phyloP scores from a whole-genome alignment of 2,797 vertebrate species.

The Liasis olivaceus region DNA sequence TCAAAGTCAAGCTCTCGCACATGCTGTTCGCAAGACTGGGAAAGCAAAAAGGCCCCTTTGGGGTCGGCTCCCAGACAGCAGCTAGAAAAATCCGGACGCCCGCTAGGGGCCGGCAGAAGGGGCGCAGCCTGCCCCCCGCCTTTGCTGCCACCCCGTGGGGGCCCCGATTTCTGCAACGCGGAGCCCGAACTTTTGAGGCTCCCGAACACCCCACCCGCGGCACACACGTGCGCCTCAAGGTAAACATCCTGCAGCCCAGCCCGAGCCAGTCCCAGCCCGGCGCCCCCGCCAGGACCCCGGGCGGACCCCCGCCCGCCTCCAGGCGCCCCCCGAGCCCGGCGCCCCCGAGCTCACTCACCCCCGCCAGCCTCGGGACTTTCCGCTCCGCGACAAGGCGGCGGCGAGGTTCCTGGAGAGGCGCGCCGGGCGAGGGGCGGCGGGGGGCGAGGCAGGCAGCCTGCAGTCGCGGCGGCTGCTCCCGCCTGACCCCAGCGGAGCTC shows the following conservation, averaged over 20 bases:
- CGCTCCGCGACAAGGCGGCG: slow-evolving; percentile 60
- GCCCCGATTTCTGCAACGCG: not conserved
- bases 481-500: slow-evolving; percentile 68
- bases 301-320: not conserved
- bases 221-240: not conserved
- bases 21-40: not conserved
- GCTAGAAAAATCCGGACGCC: not conserved
- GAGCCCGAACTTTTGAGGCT: slow-evolving; percentile 1
- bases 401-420: slow-evolving; percentile 71
- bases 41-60: not conserved
- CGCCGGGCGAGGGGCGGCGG: slow-evolving; percentile 12
- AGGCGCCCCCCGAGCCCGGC: no score
- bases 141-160: not conserved
- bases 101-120: no score
- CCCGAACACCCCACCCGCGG: slow-evolving; percentile 35
- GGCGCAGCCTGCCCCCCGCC: no score
- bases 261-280: no score
- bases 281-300: not conserved
- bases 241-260: not conserved
- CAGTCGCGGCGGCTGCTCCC: slow-evolving; percentile 65
- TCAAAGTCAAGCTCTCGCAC: not conserved
- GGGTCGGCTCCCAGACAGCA: no score
- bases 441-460: slow-evolving; percentile 34
- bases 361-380: slow-evolving; percentile 77
- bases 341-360: slow-evolving; percentile 69